Percentiles rank a stretch among this genome's conserved stretches.
Conservation (phyloP, 2,797 vertebrate species). For the Anas bahamensis region DNA sequence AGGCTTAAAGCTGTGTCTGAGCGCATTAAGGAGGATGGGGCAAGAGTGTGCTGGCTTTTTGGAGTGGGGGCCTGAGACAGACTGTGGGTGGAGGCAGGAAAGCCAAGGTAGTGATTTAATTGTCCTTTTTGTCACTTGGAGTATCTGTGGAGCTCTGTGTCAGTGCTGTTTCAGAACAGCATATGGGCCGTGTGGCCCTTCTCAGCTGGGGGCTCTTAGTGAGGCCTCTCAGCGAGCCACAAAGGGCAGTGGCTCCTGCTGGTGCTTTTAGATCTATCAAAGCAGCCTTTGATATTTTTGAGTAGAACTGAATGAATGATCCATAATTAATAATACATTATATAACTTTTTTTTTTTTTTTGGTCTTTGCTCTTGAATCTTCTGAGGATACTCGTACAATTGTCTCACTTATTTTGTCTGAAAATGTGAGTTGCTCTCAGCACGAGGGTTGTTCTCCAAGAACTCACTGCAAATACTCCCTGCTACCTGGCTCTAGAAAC, state of each 20-base stretch:
- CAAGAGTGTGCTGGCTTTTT: background rate
- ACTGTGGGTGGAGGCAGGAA: background rate
- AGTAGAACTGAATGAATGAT: background rate
- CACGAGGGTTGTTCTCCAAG: background rate
- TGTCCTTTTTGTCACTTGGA: background rate
- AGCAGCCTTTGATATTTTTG: background rate
- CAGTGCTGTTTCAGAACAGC: background rate
- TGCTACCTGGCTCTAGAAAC: background rate
- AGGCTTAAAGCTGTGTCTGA: background rate
- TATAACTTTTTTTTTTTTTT: background rate
- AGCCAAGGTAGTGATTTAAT: background rate
- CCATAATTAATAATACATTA: conserved; percentile 5
- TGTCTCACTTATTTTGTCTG: background rate
- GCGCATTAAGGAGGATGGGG: background rate
- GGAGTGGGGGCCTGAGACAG: background rate
- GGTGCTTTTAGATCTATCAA: conserved; percentile 28
- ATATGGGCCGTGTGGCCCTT: background rate
- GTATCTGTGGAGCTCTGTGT: background rate
- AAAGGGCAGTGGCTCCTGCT: conserved; percentile 6
- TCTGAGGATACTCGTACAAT: background rate
- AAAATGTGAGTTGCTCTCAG: background rate
- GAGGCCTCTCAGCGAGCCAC: background rate
- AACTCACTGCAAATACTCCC: background rate
- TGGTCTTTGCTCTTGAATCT: background rate
- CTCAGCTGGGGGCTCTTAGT: background rate